Evolutionary conservation across 2,888 invertebrate genomes (phyloP), one percentile per base, ranked within the genome.

Genomic region (Actias luna): DNA sequence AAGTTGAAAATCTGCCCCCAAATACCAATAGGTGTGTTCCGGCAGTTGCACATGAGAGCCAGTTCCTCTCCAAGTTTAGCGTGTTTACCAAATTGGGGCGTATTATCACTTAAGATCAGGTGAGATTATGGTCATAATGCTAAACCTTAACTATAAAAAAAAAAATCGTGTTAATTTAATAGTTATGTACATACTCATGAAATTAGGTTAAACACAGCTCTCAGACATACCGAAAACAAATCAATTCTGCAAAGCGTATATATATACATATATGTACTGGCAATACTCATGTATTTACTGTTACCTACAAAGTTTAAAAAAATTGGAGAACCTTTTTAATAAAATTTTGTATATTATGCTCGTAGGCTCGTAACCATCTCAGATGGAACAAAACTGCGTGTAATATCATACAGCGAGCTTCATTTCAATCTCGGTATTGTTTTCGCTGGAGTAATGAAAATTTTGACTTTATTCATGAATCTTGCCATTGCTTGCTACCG

Each of bases 401-500:
- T 76, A 79, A 79, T 79, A 79, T 80, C 76, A 80, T 80, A 78
- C 74, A 70, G 73, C 74, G 72, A 72, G 77, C 74, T 80, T 80
- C 81, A 83, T 83, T 82, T 79, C 78, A 77, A 63, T 77, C 79
- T 74, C 61, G 64, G 65, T 65, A 80, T 88, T 89, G 89, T 88
- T 83, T 80, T 77, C 74, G 73, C 67, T 62, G 69, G 69, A 79
- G 77, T 80, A 82, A 86, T 85, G 85, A 86, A 85, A 83, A 83
- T 79, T 84, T 84, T 75, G 79, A 76, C 74, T 72, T 64, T 69
- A 71, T 73, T 73, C 73, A 71, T 72, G 72, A 76, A 79, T 77
- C 78, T 79, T 79, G 75, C 72, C 74, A 68, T 69, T 72, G 72
- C 70, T 73, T 71, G 73, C 69, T 72, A 70, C 70, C 71, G 70